Evolutionary conservation across 1,140 invertebrate species (phyloP).

Genomic region (Trypoxylus dichotomus): DNA sequence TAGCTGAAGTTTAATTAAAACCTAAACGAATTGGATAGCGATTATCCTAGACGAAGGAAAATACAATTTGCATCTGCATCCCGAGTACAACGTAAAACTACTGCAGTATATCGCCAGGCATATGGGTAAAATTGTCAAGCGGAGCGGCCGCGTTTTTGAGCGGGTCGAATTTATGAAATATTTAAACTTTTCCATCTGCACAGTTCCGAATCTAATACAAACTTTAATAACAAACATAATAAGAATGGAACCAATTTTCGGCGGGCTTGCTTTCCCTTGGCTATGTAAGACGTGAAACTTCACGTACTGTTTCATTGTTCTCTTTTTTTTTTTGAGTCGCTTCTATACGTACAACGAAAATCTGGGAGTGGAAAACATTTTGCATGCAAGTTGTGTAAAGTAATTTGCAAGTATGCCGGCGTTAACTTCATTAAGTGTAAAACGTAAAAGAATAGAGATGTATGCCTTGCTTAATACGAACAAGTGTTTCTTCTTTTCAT

Average conservation of each 20-base stretch:
- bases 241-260: background rate
- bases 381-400: background rate
- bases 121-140: background rate
- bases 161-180: background rate
- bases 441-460: background rate
- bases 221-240: conserved; percentile 24
- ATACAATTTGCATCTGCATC: background rate
- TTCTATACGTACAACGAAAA: background rate
- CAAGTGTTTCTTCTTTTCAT: too few relatives aligned
- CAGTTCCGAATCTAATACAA: background rate
- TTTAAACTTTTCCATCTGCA: conserved; percentile 19
- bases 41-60: background rate
- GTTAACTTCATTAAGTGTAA: background rate
- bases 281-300: background rate
- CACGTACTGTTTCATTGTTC: background rate
- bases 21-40: background rate
- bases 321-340: background rate
- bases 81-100: background rate
- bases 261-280: background rate
- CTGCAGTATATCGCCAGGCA: background rate
- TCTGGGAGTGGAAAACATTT: background rate
- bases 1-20: conserved; percentile 15
- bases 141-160: background rate
- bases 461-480: too few relatives aligned
- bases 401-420: background rate